Conservation (phyloP, 2,113 vertebrate species). For the Nycticryphes semicollaris region DNA sequence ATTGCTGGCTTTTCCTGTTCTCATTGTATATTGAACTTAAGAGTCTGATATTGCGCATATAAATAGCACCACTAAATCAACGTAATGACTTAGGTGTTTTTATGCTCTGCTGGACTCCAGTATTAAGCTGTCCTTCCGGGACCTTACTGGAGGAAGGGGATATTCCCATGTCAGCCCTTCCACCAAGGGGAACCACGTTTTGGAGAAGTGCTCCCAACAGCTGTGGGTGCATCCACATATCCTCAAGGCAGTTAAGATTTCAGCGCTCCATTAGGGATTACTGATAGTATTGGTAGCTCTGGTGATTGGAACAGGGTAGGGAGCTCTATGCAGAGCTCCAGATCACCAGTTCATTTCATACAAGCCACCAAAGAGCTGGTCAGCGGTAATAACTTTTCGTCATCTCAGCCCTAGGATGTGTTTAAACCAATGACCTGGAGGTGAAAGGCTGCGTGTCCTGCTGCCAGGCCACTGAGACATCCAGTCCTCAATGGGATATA, state of each 20-base stretch:
- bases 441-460: not conserved
- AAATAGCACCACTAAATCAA: not conserved
- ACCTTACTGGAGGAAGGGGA: not conserved
- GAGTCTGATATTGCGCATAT: fast-evolving
- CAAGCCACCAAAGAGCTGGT: not conserved
- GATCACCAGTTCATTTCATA: not conserved
- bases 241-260: fast-evolving
- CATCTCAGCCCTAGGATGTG: not conserved
- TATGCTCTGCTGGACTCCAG: not conserved
- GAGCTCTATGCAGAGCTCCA: not conserved
- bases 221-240: not conserved
- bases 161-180: not conserved
- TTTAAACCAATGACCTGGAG: not conserved
- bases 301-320: not conserved
- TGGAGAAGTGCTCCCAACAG: not conserved
- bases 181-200: not conserved
- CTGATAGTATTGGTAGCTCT: fast-evolving
- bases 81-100: fast-evolving
- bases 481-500: not conserved
- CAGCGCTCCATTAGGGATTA: not conserved
- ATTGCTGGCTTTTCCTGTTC: not conserved
- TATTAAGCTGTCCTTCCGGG: not conserved
- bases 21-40: fast-evolving
- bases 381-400: not conserved
- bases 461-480: not conserved